Percentiles rank a stretch among this genome's conserved stretches.
These are phyloP conservation scores for Mormyrus iriodes DNA, from an alignment of 2,113 vertebrate species.

Conservation along the genomic window DNA sequence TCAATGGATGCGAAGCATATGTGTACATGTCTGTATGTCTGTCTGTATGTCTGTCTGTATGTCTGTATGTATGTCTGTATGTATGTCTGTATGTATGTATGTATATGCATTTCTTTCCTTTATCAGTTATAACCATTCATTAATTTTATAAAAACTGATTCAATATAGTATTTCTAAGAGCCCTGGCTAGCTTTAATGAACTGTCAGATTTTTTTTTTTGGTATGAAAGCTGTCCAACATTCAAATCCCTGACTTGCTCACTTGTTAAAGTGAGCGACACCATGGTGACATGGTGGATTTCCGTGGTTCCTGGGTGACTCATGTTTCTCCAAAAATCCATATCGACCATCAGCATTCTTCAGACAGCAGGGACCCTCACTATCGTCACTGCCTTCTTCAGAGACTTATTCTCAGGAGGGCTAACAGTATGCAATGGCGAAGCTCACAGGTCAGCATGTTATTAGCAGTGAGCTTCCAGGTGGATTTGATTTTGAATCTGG, in stretches of 20 bases:
- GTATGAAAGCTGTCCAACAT: background rate
- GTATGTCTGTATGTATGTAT: background rate
- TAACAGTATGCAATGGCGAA: background rate
- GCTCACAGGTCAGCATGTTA: background rate
- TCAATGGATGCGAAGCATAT: background rate
- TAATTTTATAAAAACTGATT: background rate
- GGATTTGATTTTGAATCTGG: conserved; percentile 3
- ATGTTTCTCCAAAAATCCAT: background rate
- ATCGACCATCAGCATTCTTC: background rate
- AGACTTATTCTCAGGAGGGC: background rate
- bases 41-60: background rate
- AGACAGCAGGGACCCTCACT: background rate
- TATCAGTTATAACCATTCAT: background rate
- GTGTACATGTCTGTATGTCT: background rate
- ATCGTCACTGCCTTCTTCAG: background rate
- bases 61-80: background rate
- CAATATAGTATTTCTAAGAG: background rate
- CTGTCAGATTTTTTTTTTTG: background rate
- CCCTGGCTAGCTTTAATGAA: background rate
- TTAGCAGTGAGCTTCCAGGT: background rate
- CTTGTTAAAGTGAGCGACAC: background rate
- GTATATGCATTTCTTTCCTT: background rate
- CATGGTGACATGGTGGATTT: background rate
- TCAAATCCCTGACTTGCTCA: background rate
- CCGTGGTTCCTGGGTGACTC: background rate